These are phyloP conservation scores for Araneus ventricosus DNA, from an alignment of 1,140 invertebrate genomes.

Conservation along the genomic window DNA sequence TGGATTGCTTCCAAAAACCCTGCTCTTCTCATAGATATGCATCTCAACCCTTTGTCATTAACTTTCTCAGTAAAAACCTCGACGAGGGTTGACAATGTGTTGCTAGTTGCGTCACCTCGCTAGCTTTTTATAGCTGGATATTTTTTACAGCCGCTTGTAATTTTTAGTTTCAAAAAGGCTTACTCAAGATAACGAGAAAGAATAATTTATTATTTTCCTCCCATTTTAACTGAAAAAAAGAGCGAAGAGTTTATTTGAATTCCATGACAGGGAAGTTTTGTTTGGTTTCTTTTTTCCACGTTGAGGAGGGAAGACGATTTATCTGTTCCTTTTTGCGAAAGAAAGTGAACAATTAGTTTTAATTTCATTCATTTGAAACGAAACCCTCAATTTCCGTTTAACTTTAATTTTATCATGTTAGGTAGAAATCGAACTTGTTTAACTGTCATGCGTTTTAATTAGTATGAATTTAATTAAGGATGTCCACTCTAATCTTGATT, in stretches of 20 bases:
- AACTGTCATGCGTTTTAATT: no score
- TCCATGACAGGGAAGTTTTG: not conserved
- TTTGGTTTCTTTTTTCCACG: not conserved
- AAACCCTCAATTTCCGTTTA: not conserved
- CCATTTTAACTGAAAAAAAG: not conserved
- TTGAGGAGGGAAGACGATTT: no score
- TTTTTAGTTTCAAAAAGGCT: slow-evolving; percentile 22
- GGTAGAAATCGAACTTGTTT: no score
- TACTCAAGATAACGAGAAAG: not conserved
- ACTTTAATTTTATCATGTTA: no score
- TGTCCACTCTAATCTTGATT: no score
- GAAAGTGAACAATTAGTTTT: no score
- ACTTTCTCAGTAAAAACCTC: not conserved
- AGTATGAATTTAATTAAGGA: no score
- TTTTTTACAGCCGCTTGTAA: not conserved
- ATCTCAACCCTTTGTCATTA: not conserved
- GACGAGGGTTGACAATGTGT: not conserved
- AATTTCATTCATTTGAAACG: no score
- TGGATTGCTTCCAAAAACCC: not conserved
- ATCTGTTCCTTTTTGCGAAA: no score
- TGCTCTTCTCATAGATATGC: not conserved
- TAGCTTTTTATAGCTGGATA: not conserved
- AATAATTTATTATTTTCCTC: slow-evolving; percentile 7
- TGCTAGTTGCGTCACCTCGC: not conserved
- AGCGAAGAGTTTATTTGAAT: not conserved